Evolutionary conservation across 2,888 invertebrate species (phyloP), one percentile per base, ranked within the genome.

Genomic region (Heliconius aoede): DNA sequence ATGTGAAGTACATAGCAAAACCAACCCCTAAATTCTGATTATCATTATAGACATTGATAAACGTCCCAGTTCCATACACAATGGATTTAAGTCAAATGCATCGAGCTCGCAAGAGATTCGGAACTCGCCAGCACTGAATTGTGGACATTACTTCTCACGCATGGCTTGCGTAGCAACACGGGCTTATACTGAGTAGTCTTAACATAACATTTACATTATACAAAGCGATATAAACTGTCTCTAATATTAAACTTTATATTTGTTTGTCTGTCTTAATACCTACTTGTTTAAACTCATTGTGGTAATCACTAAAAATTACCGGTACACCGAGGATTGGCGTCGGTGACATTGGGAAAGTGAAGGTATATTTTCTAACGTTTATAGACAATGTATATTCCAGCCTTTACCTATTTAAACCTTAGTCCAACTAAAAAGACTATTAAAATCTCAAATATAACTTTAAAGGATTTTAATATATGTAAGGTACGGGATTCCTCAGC

Each of bases 71-170:
- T 62, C 62, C 58, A 73, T 46, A 28, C 62, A 72, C 73, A 73
- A 73, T 73, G 73, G 73, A 73, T 73, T 72, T 72, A 61, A 72
- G 72, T 72, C 72, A 72, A 72, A 72, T 72, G 72, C 72, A 72
- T 72, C 72, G 72, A 72, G 60, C 72, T 72, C 72, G 72, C 72
- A 72, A 61, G 72, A 72, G 72, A 72, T 72, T 72, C 72, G 60
- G 60, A 72, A 72, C 72, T 72, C 60, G 72, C 72, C 40, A 61
- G 60, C 26, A 40, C 72, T 58, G 72, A 72, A 72, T 72, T 72
- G 72, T 72, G 72, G 72, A 72, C 72, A 72, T 72, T 72, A 72
- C 72, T 72, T 72, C 72, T 72, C 72, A 72, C 72, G 72, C 72
- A 72, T 72, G 72, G 72, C 61, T 72, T 72, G 60, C 72, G 72